Percentiles rank a stretch among this genome's conserved stretches.
Conservation (phyloP, 2,888 invertebrate species). For the Sinopyrophorus schimmeli region DNA sequence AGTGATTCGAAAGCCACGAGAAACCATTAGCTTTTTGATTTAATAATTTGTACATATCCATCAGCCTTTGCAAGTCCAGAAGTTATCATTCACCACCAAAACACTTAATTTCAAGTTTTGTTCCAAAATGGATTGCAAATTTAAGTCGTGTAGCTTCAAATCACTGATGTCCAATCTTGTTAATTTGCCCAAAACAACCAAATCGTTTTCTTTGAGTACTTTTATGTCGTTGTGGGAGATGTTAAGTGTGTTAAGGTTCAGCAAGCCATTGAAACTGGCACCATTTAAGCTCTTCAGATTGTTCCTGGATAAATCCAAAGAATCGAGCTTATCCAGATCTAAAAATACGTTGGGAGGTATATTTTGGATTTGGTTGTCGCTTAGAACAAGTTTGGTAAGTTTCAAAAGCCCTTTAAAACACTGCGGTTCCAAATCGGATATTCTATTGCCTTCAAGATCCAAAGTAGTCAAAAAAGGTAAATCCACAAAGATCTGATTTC, state of each 20-base stretch:
- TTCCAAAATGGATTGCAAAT: constrained; percentile 11
- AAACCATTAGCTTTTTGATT: constrained; percentile 19
- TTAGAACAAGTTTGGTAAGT: background rate
- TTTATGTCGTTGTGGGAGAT: constrained; percentile 18
- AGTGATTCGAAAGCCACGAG: constrained; percentile 9
- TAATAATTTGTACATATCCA: constrained; percentile 21
- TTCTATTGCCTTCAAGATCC: constrained; percentile 10
- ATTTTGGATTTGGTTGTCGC: constrained; percentile 1
- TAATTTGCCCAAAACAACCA: constrained; percentile 17
- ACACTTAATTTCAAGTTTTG: constrained; percentile 13
- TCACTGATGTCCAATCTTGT: constrained; percentile 14
- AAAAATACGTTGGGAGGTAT: constrained; percentile 15
- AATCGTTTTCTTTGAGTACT: constrained; percentile 3
- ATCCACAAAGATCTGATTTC: constrained; percentile 7
- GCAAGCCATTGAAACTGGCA: constrained; percentile 14
- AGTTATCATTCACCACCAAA: constrained; percentile 20
- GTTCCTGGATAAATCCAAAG: constrained; percentile 13
- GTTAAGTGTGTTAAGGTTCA: constrained; percentile 8
- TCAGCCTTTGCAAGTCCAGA: constrained; percentile 19
- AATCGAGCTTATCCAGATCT: constrained; percentile 6
- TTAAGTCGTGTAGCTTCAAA: constrained; percentile 10
- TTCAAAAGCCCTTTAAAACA: constrained; percentile 14
- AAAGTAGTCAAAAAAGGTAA: background rate
- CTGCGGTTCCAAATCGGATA: constrained; percentile 9
- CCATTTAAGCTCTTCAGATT: constrained; percentile 5